A percentile compares a stretch with the other conserved stretches of the same genome.
Conservation (phyloP, 2,888 invertebrate genomes). For the Sinotaia quadrata region DNA sequence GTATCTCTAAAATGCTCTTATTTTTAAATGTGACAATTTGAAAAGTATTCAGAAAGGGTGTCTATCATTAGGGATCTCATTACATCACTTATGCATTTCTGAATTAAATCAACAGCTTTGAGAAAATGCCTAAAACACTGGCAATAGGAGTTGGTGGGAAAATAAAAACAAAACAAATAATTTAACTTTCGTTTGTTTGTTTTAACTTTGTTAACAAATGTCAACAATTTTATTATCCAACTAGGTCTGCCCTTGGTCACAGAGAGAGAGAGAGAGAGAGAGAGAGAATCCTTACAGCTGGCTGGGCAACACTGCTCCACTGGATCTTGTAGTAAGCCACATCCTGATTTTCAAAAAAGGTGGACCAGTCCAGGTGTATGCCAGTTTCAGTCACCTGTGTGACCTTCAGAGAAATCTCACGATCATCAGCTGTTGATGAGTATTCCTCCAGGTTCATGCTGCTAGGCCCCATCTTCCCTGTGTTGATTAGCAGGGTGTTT, state of each 20-base stretch:
- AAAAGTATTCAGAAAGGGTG: too few relatives aligned
- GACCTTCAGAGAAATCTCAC: slow-evolving; percentile 64
- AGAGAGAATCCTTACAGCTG: slow-evolving; percentile 59
- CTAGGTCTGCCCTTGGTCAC: too few relatives aligned
- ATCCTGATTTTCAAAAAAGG: slow-evolving; percentile 61
- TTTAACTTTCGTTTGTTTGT: too few relatives aligned
- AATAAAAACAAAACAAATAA: too few relatives aligned
- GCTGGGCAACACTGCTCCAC: slow-evolving; percentile 71
- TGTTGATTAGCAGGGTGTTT: slow-evolving; percentile 63
- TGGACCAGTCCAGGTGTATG: slow-evolving; percentile 70
- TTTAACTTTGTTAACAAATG: too few relatives aligned
- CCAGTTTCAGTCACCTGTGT: slow-evolving; percentile 66
- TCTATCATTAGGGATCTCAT: too few relatives aligned
- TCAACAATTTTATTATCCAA: too few relatives aligned
- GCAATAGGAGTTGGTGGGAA: too few relatives aligned
- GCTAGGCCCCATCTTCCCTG: slow-evolving; percentile 39
- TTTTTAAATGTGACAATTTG: too few relatives aligned
- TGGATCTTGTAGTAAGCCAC: slow-evolving; percentile 67
- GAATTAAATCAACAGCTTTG: background rate
- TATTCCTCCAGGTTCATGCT: slow-evolving; percentile 49
- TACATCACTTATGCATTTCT: too few relatives aligned
- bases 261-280: background rate
- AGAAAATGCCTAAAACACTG: too few relatives aligned
- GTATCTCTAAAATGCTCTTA: too few relatives aligned
- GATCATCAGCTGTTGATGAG: slow-evolving; percentile 54